Evolutionary conservation across 2,113 vertebrate species (phyloP).

Genomic region (Onychorhynchus coronatus): DNA sequence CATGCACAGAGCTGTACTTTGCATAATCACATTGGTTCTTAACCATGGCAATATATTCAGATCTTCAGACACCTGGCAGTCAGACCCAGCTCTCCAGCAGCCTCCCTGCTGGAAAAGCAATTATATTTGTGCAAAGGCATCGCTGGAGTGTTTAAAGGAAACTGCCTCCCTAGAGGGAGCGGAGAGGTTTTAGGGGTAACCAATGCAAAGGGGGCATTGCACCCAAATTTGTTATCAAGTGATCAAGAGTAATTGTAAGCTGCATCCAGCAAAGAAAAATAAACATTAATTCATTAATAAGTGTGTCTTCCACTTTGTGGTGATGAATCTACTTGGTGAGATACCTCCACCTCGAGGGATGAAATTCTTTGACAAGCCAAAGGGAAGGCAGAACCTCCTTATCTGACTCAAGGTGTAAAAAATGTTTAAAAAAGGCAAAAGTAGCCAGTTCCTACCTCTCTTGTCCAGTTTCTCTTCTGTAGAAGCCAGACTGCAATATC

Average conservation of each 20-base stretch:
- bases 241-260: not conserved
- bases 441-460: not conserved
- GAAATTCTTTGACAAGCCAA: not conserved
- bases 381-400: not conserved
- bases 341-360: not conserved
- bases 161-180: fast-evolving
- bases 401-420: fast-evolving
- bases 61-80: conserved; percentile 41
- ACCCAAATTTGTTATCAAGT: not conserved
- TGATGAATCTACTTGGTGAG: not conserved
- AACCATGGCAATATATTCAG: conserved; percentile 34
- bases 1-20: conserved; percentile 18
- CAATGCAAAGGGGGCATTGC: not conserved
- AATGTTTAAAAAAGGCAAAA: fast-evolving
- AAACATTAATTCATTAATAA: not conserved
- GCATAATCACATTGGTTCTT: conserved; percentile 45
- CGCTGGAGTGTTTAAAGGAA: not conserved
- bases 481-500: not conserved
- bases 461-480: not conserved
- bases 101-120: conserved; percentile 3
- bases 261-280: not conserved
- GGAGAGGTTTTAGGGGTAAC: not conserved
- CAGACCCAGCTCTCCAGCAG: not conserved
- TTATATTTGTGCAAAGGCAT: not conserved
- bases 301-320: not conserved